A percentile compares a stretch with the other conserved stretches of the same genome.
Conservation (phyloP, 53 echinoderm and acorn worm species). For the Glandiceps talaboti region DNA sequence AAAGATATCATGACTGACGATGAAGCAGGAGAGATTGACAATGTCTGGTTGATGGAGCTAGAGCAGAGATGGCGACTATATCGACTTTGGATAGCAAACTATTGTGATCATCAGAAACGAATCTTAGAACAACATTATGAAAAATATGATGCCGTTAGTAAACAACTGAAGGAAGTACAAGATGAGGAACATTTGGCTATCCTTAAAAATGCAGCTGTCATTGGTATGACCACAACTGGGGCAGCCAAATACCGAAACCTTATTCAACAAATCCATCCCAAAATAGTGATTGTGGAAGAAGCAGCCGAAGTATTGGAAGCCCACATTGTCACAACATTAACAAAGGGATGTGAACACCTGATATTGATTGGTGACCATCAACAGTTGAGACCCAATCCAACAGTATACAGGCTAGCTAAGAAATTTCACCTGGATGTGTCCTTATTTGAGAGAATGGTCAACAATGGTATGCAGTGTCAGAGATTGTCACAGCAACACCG, state of each 20-base stretch:
- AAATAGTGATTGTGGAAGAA: conserved; percentile 64
- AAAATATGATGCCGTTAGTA: conserved; percentile 1
- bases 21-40: conserved; percentile 4
- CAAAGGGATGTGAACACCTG: conserved; percentile 45
- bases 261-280: conserved; percentile 37
- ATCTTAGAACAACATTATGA: not conserved
- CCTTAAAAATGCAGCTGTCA: conserved; percentile 25
- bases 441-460: conserved; percentile 81
- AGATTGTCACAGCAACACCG: conserved; percentile 56
- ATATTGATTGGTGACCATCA: conserved; percentile 81
- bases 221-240: conserved; percentile 78
- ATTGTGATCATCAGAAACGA: conserved; percentile 4
- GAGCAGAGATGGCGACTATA: conserved; percentile 58
- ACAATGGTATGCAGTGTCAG: conserved; percentile 41
- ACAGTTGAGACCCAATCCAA: conserved; percentile 72
- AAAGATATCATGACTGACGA: conserved; percentile 23
- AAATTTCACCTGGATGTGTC: conserved; percentile 70
- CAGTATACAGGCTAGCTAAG: conserved; percentile 74
- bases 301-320: conserved; percentile 85
- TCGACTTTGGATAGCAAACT: conserved; percentile 33
- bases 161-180: conserved; percentile 29
- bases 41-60: conserved; percentile 29
- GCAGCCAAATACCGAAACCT: conserved; percentile 52
- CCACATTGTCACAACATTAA: conserved; percentile 48
- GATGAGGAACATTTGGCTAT: conserved; percentile 21